These are phyloP conservation scores for Carabus problematicus DNA, from an alignment of 2,888 invertebrate species.

Conservation along the genomic window DNA sequence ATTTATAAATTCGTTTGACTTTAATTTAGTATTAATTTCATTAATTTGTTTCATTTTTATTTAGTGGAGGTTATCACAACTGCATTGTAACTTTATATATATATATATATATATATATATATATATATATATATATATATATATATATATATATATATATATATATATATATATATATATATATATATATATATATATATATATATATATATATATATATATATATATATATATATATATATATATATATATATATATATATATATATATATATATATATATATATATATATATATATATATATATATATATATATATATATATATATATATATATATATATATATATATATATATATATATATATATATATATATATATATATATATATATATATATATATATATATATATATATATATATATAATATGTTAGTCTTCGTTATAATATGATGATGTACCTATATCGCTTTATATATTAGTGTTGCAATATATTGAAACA, in stretches of 20 bases:
- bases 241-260: slow-evolving; percentile 1
- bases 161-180: too few species aligned
- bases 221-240: too few species aligned
- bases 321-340: slow-evolving; percentile 4
- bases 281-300: slow-evolving; percentile 4
- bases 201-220: too few species aligned
- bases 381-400: slow-evolving; percentile 4
- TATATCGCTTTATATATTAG: slow-evolving; percentile 13
- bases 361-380: slow-evolving; percentile 4
- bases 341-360: slow-evolving; percentile 4
- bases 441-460: slow-evolving; percentile 10
- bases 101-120: too few species aligned
- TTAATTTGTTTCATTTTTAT: too few species aligned
- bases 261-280: slow-evolving; percentile 4
- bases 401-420: slow-evolving; percentile 1
- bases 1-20: too few species aligned
- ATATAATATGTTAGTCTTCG: background rate
- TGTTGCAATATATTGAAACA: slow-evolving; percentile 25
- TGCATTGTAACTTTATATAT: too few species aligned
- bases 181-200: too few species aligned
- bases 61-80: too few species aligned
- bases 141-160: too few species aligned
- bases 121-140: too few species aligned
- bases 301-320: background rate
- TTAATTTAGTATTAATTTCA: too few species aligned